Conservation (phyloP, 2,888 invertebrate genomes). For the Cantharis rufa region DNA sequence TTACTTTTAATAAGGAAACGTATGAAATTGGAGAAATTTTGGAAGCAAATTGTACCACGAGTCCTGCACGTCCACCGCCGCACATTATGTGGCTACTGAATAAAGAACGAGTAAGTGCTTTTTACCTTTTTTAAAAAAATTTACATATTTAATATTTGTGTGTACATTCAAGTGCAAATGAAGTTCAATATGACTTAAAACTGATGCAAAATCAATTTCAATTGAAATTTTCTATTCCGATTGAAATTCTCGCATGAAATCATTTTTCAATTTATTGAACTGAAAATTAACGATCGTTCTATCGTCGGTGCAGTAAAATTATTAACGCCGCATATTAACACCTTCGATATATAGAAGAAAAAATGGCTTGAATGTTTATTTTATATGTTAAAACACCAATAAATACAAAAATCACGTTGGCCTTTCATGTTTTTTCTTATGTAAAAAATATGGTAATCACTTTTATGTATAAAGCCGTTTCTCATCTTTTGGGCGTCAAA, state of each 20-base stretch:
- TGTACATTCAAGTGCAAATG: not conserved
- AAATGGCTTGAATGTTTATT: not conserved
- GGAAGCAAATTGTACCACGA: constrained; percentile 75
- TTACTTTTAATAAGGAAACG: constrained; percentile 71
- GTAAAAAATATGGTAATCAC: not conserved
- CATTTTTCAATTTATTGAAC: not conserved
- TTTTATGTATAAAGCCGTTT: constrained; percentile 11
- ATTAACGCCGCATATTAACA: not conserved
- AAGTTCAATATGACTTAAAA: not conserved
- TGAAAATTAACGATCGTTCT: not conserved
- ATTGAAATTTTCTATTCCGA: not conserved
- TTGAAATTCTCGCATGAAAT: not conserved
- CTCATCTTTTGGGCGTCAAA: constrained; percentile 9
- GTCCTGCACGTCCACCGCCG: constrained; percentile 72
- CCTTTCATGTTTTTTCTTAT: not conserved
- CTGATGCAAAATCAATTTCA: not conserved
- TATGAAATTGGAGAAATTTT: constrained; percentile 70
- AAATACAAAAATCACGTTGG: not conserved
- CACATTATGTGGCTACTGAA: constrained; percentile 81
- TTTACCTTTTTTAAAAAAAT: not conserved
- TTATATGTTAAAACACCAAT: not conserved
- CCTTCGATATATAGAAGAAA: not conserved
- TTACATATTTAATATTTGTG: not conserved
- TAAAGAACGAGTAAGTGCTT: constrained; percentile 65
- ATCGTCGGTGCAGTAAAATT: not conserved